Evolutionary conservation across 2,113 vertebrate genomes (phyloP), one percentile per base, ranked within the genome.

Genomic region (Pedetes capensis): DNA sequence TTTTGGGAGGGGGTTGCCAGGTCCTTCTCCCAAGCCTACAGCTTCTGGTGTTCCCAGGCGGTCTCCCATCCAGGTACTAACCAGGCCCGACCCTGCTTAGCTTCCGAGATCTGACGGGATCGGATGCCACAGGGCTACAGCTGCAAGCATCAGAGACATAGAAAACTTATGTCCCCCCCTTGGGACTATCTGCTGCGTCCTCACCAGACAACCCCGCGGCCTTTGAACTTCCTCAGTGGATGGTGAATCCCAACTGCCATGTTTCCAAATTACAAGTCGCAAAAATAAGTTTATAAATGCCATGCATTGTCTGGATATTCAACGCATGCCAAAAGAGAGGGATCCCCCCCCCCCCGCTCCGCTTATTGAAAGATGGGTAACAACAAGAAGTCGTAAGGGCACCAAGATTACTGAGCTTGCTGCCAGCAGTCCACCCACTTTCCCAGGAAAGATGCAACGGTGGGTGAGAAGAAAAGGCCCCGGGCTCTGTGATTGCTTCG

Each of bases 401-500:
- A 0, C 49, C n/a, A 0, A 32, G 80, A 63, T 42, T 20, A 13
- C 1, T 10, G 51, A 12, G n/a, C 27, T 0, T 0, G 18, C 23
- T n/a, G 66, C 83, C 71, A 57, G 85, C 8, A 0, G 13, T 44
- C 4, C 27, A 8, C 63, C 68, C 42, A 0, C 82, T 39, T 2
- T 42, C 78, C 66, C 25, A 13, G 53, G 74, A 37, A 80, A 71
- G 84, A 51, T 4, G 7, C 49, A 32, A 8, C 89, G 8, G 59
- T 5, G 78, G 18, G 2, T 8, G 34, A 27, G 32, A 78, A 53
- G 18, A 27, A 6, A 14, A 64, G 87, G 42, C 69, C 68, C 27
- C 3, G 37, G 27, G 83, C 69, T 32, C 51, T 25, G 20, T 57
- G 25, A 82, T 80, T 76, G 55, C 91, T 51, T 79, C 89, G 34